Evolutionary conservation across 2,797 vertebrate genomes (phyloP).

Genomic region (Myotis myotis): DNA sequence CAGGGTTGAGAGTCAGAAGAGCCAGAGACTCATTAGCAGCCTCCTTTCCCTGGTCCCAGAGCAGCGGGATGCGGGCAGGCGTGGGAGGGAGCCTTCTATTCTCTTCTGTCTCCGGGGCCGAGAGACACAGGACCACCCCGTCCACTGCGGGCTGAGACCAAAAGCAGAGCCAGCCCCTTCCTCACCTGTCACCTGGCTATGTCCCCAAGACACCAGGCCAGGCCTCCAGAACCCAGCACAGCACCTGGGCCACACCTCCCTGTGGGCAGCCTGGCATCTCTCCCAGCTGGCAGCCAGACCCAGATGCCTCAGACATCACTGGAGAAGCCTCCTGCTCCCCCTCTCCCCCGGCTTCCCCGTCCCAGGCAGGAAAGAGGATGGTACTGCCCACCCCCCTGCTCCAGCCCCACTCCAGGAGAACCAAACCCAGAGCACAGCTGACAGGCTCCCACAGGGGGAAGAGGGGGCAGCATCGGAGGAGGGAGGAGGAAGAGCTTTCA

Average conservation of each 20-base stretch:
- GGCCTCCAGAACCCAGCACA: neutral
- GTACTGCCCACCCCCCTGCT: neutral
- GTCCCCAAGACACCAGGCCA: neutral
- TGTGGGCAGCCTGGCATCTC: neutral
- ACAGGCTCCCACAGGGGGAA: conserved; percentile 10
- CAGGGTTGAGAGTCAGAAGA: conserved; percentile 53
- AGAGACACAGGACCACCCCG: neutral
- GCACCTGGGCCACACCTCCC: neutral
- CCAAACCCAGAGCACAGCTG: conserved; percentile 15
- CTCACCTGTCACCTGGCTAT: neutral
- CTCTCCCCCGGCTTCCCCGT: neutral
- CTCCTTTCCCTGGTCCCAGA: neutral
- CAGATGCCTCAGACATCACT: neutral
- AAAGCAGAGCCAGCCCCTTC: neutral
- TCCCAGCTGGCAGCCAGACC: neutral
- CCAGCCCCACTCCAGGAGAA: neutral
- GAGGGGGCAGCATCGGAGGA: neutral
- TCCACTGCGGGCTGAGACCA: neutral
- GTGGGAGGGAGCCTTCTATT: neutral
- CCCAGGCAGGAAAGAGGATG: neutral
- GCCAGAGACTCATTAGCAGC: conserved; percentile 44
- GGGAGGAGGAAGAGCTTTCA: conserved; percentile 44
- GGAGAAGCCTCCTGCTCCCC: neutral
- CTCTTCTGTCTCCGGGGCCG: neutral
- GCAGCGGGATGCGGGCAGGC: neutral